Conservation (phyloP, 2,113 vertebrate genomes). For the Pelodiscus sinensis region DNA sequence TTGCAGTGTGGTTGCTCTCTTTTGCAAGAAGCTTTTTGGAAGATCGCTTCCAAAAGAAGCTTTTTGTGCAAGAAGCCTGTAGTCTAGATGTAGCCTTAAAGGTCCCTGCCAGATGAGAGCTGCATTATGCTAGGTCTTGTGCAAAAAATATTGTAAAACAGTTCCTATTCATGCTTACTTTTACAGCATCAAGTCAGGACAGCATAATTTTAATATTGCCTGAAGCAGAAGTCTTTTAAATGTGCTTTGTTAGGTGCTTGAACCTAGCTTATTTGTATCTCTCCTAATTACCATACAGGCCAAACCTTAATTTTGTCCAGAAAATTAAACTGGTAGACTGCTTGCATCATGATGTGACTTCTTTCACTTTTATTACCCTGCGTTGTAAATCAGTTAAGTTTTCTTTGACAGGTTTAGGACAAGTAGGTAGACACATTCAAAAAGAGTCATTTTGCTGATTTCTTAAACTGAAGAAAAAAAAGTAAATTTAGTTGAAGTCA, state of each 20-base stretch:
- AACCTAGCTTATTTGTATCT: background rate
- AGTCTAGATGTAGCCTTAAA: no score
- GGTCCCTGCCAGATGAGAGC: background rate
- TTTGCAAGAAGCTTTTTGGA: no score
- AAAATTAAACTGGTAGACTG: conserved; percentile 10
- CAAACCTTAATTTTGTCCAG: conserved; percentile 8
- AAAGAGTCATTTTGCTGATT: background rate
- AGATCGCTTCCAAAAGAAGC: no score
- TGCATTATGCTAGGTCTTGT: background rate
- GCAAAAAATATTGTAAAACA: rapidly evolving
- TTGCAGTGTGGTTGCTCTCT: no score
- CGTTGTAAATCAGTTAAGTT: background rate
- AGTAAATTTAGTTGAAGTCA: background rate
- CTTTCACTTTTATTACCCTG: background rate
- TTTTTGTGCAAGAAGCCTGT: no score
- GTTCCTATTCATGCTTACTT: background rate
- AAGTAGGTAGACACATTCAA: background rate
- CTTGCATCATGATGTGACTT: background rate
- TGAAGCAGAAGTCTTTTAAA: background rate
- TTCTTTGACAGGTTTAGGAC: background rate
- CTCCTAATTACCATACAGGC: background rate
- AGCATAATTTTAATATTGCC: background rate
- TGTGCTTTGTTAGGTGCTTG: background rate
- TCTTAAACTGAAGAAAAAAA: background rate
- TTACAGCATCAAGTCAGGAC: background rate